phyloP scores from a whole-genome alignment of 2,888 invertebrate species.

The Pterostichus niger region DNA sequence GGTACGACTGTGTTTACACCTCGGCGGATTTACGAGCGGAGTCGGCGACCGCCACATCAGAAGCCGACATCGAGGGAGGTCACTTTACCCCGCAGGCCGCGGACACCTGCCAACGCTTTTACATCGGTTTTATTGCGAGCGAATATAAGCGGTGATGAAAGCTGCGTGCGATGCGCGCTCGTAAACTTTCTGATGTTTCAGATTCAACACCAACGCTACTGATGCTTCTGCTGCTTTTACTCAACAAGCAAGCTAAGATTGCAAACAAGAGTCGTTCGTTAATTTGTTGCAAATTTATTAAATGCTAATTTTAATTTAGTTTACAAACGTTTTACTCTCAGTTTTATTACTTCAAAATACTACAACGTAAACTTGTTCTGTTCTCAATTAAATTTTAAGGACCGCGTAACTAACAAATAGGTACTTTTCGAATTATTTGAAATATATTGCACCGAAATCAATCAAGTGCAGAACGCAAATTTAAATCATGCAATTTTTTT shows the following conservation, averaged over 20 bases:
- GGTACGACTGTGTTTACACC: conserved; percentile 33
- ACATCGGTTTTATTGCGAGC: conserved; percentile 40
- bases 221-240: neutral
- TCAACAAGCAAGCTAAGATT: neutral
- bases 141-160: conserved; percentile 37
- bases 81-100: conserved; percentile 3
- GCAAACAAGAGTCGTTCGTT: neutral
- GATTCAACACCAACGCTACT: too few relatives aligned
- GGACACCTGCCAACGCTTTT: conserved; percentile 29
- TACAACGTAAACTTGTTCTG: neutral
- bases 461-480: too few relatives aligned
- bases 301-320: neutral
- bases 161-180: conserved; percentile 27
- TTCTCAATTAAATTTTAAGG: neutral
- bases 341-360: neutral
- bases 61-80: conserved; percentile 17
- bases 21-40: conserved; percentile 16
- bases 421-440: too few relatives aligned
- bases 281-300: conserved; percentile 43
- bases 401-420: too few relatives aligned
- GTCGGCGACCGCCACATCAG: conserved; percentile 12
- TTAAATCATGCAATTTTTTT: too few relatives aligned
- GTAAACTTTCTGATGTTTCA: conserved; percentile 3
- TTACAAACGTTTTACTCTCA: neutral
- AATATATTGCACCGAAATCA: too few relatives aligned